A percentile compares a stretch with the other conserved stretches of the same genome.
Conservation (phyloP, 2,888 invertebrate species). For the Adineta ricciae region DNA sequence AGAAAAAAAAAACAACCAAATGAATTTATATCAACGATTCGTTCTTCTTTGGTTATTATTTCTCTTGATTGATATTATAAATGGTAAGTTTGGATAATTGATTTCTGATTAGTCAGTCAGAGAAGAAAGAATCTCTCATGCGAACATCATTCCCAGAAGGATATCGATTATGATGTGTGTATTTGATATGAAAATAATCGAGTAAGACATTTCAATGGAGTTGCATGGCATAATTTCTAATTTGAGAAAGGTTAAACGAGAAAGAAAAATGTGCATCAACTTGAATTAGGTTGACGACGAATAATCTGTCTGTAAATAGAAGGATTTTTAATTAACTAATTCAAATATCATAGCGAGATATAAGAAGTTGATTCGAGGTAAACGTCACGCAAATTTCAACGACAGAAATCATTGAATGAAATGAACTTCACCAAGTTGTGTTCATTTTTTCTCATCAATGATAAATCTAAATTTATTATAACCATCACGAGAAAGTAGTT, state of each 20-base stretch:
- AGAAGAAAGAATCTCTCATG: background rate
- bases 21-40: background rate
- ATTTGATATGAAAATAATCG: background rate
- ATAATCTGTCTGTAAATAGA: conserved; percentile 7
- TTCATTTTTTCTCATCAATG: too few species aligned
- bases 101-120: background rate
- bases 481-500: too few species aligned
- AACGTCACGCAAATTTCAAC: too few species aligned
- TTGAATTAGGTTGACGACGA: background rate
- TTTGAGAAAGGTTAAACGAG: background rate
- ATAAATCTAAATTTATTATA: too few species aligned
- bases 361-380: background rate
- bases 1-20: background rate
- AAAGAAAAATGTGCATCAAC: background rate
- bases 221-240: background rate
- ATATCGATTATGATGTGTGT: background rate
- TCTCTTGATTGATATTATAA: background rate
- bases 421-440: too few species aligned
- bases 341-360: background rate
- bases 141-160: background rate
- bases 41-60: background rate
- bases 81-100: background rate
- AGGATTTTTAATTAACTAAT: background rate
- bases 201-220: background rate
- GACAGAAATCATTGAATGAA: too few species aligned